phyloP scores from a whole-genome alignment of 2,888 invertebrate species.

The Leptura quadrifasciata region DNA sequence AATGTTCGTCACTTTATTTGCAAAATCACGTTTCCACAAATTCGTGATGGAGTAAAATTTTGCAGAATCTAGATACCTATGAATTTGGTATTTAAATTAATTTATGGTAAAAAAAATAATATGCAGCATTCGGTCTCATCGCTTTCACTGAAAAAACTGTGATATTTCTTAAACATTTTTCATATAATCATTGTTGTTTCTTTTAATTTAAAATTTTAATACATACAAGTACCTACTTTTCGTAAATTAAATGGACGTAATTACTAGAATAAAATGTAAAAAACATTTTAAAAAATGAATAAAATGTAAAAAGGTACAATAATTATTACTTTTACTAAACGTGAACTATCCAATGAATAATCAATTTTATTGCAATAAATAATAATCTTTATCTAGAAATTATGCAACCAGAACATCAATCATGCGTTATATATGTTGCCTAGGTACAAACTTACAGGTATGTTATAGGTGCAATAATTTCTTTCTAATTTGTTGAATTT shows the following conservation, averaged over 20 bases:
- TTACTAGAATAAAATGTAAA: no score
- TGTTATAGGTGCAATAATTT: no score
- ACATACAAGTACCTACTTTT: no score
- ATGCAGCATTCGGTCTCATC: neutral
- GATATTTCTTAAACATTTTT: neutral
- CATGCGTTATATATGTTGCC: neutral
- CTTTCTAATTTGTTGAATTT: no score
- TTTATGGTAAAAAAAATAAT: slow-evolving; percentile 4
- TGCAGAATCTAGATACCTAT: neutral
- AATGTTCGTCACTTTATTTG: slow-evolving; percentile 23
- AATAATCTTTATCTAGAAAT: neutral
- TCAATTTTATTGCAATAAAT: no score
- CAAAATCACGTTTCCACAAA: slow-evolving; percentile 35
- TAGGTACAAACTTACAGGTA: neutral
- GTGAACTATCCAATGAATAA: no score
- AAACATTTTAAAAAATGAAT: no score
- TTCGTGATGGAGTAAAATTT: slow-evolving; percentile 39
- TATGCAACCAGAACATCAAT: neutral
- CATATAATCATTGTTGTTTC: neutral
- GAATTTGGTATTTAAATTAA: slow-evolving; percentile 25
- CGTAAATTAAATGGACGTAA: no score
- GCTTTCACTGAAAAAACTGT: slow-evolving; percentile 13
- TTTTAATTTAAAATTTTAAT: neutral
- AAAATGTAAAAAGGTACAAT: no score
- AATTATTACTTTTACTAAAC: no score